Conservation (phyloP, 2,797 vertebrate species). For the Epinephelus awoara region DNA sequence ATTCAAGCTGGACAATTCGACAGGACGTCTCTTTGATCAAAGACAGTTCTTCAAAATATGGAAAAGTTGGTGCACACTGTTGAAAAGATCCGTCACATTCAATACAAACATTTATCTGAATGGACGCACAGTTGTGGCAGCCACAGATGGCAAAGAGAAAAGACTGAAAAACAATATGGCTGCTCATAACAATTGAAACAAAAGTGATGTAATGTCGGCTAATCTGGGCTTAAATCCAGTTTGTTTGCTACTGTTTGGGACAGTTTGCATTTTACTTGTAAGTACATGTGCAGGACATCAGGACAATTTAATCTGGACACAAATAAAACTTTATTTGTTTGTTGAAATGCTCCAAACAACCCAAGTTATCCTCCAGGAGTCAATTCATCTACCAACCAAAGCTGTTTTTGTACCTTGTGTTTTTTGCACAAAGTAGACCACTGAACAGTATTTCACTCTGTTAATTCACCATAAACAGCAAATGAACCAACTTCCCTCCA, state of each 20-base stretch:
- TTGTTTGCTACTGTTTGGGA: neutral
- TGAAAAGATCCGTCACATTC: constrained; percentile 16
- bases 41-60: constrained; percentile 32
- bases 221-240: neutral
- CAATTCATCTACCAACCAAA: neutral
- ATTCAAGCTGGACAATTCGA: constrained; percentile 3
- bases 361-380: no score
- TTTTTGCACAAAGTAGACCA: no score
- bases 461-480: no score
- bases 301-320: neutral
- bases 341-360: neutral
- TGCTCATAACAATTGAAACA: constrained; percentile 26
- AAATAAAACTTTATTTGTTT: neutral
- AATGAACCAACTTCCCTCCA: no score
- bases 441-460: neutral
- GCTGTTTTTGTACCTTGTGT: neutral
- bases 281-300: neutral
- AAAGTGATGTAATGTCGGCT: neutral
- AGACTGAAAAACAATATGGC: neutral
- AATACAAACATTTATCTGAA: neutral
- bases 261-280: neutral
- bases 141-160: constrained; percentile 7
- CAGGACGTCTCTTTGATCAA: constrained; percentile 33
- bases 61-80: neutral
- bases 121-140: neutral